phyloP scores from a whole-genome alignment of 2,797 vertebrate species.

The Parauchenoglanis punctatus region DNA sequence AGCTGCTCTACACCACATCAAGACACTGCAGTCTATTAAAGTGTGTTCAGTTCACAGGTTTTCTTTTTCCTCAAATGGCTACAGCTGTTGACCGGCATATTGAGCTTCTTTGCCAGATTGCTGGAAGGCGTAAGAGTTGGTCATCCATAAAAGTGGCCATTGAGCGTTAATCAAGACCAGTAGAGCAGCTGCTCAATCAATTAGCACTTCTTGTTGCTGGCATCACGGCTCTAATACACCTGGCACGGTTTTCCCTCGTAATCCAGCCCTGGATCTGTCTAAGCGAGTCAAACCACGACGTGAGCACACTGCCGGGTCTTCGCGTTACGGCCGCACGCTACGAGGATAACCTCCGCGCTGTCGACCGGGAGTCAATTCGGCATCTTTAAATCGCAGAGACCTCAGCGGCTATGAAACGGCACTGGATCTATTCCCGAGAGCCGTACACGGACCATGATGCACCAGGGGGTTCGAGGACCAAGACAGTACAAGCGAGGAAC shows the following conservation, averaged over 20 bases:
- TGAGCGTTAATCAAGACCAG: slow-evolving; percentile 64
- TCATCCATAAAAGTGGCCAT: slow-evolving; percentile 67
- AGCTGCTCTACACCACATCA: background rate
- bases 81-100: slow-evolving; percentile 54
- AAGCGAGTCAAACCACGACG: slow-evolving; percentile 10
- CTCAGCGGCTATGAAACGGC: background rate
- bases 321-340: background rate
- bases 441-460: background rate
- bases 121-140: slow-evolving; percentile 58
- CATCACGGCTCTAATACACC: slow-evolving; percentile 39
- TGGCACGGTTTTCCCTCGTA: slow-evolving; percentile 19
- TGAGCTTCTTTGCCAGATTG: slow-evolving; percentile 47
- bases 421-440: background rate
- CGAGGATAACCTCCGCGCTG: background rate
- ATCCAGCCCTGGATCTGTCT: slow-evolving; percentile 16
- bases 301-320: background rate
- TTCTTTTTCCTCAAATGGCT: slow-evolving; percentile 22
- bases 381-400: slow-evolving; percentile 15
- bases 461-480: background rate
- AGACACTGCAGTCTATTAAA: slow-evolving; percentile 19
- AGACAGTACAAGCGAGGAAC: background rate
- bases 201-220: slow-evolving; percentile 65
- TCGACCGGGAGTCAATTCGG: slow-evolving; percentile 5
- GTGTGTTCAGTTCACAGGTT: slow-evolving; percentile 9
- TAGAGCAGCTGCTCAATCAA: slow-evolving; percentile 67